These are phyloP conservation scores for Cyanistes caeruleus DNA, from an alignment of 2,113 vertebrate genomes.

Conservation along the genomic window DNA sequence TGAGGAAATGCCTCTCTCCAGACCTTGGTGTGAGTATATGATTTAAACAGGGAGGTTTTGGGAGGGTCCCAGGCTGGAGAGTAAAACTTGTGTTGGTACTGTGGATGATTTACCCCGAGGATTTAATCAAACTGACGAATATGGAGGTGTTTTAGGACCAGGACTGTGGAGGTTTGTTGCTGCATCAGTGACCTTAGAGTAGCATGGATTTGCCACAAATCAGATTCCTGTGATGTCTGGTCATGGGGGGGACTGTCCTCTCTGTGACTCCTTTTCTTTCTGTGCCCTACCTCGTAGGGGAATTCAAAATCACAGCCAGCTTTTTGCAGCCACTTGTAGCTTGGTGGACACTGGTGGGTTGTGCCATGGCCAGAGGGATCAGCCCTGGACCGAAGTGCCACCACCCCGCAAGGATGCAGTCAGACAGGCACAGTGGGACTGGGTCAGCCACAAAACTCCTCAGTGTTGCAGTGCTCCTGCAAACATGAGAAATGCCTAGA, in stretches of 20 bases:
- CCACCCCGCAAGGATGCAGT: fast-evolving
- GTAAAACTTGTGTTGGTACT: background rate
- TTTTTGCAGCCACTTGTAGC: background rate
- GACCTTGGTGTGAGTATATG: background rate
- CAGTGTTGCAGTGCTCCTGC: background rate
- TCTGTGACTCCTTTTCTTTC: background rate
- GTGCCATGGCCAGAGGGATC: fast-evolving
- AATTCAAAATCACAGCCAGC: background rate
- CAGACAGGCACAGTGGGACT: fast-evolving
- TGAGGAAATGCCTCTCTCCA: background rate
- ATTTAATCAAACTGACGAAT: background rate
- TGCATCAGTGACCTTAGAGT: background rate
- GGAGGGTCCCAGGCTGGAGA: background rate
- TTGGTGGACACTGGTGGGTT: background rate
- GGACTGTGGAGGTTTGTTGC: background rate
- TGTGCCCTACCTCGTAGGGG: fast-evolving
- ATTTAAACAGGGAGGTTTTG: background rate
- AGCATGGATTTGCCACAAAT: fast-evolving
- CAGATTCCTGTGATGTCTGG: background rate
- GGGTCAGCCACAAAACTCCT: background rate
- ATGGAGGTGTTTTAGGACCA: background rate
- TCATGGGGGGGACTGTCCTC: fast-evolving
- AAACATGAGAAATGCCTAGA: background rate
- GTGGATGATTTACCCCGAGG: background rate
- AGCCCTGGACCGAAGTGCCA: background rate